phyloP scores from a whole-genome alignment of 2,888 invertebrate species.

The Platynereis dumerilii region DNA sequence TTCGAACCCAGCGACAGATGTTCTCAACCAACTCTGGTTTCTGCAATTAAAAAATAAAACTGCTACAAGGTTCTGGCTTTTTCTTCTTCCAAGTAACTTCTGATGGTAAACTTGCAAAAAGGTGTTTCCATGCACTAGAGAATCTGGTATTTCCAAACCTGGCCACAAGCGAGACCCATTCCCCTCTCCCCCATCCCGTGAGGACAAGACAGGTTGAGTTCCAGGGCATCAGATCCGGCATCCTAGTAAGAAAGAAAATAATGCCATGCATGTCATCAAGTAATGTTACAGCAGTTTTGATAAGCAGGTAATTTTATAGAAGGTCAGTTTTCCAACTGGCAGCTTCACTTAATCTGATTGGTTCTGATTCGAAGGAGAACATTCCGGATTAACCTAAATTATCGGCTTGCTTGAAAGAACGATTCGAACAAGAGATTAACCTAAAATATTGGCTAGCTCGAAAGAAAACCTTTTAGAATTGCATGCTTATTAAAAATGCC shows the following conservation, averaged over 20 bases:
- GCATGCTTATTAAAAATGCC: no score
- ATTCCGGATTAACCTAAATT: no score
- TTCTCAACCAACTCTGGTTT: conserved; percentile 85
- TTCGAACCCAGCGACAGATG: conserved; percentile 90
- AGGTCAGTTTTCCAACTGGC: no score
- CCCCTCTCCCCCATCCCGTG: conserved; percentile 99
- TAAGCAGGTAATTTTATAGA: no score
- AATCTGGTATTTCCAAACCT: conserved; percentile 67
- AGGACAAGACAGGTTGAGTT: conserved; percentile 95
- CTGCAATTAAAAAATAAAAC: conserved; percentile 63
- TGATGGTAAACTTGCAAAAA: background rate
- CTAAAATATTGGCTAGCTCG: no score
- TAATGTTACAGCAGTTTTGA: no score
- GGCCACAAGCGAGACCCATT: conserved; percentile 97
- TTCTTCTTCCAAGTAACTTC: background rate
- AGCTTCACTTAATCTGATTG: no score
- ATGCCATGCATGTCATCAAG: no score
- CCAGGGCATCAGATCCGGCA: conserved; percentile 92
- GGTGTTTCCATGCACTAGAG: background rate
- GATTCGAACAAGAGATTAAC: no score
- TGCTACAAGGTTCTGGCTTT: background rate
- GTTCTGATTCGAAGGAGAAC: no score
- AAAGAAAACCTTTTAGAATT: no score
- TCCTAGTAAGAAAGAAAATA: conserved; percentile 44
- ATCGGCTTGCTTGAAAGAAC: no score